Percentiles rank a stretch among this genome's conserved stretches.
These are phyloP conservation scores for Hydrozoanthus gracilis DNA, from an alignment of 92 coral and sea anemone genomes.

Conservation along the genomic window DNA sequence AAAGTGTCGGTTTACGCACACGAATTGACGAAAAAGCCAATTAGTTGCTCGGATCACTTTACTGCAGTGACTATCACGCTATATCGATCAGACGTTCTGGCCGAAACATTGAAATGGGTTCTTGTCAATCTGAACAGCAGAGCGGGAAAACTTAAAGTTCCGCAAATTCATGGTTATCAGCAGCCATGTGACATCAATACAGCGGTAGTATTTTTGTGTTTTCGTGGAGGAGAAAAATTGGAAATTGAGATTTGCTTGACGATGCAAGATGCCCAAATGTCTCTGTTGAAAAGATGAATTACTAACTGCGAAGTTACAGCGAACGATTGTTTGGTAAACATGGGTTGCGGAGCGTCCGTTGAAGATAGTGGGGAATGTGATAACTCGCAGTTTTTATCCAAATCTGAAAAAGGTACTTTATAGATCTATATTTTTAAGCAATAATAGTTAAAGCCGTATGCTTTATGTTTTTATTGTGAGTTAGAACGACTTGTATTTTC, in stretches of 20 bases:
- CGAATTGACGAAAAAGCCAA: not conserved
- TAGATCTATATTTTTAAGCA: not conserved
- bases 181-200: not conserved
- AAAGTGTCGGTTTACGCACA: too few relatives aligned
- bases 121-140: not conserved
- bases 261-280: conserved; percentile 18
- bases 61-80: not conserved
- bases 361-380: conserved; percentile 54
- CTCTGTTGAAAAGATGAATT: not conserved
- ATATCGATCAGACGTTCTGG: not conserved
- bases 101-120: conserved; percentile 21
- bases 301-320: not conserved
- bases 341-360: conserved; percentile 81
- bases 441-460: not conserved
- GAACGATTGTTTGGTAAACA: conserved; percentile 32
- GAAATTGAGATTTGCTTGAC: conserved; percentile 33
- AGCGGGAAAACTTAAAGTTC: not conserved
- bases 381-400: conserved; percentile 29
- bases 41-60: not conserved
- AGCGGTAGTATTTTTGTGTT: conserved; percentile 8
- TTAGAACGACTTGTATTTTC: conserved; percentile 7
- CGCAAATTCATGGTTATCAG: not conserved
- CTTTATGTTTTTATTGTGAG: not conserved
- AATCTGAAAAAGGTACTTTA: conserved; percentile 69
- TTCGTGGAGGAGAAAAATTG: conserved; percentile 8